These are phyloP conservation scores for Bellardia pandia DNA, from an alignment of 2,888 invertebrate species.

Conservation along the genomic window DNA sequence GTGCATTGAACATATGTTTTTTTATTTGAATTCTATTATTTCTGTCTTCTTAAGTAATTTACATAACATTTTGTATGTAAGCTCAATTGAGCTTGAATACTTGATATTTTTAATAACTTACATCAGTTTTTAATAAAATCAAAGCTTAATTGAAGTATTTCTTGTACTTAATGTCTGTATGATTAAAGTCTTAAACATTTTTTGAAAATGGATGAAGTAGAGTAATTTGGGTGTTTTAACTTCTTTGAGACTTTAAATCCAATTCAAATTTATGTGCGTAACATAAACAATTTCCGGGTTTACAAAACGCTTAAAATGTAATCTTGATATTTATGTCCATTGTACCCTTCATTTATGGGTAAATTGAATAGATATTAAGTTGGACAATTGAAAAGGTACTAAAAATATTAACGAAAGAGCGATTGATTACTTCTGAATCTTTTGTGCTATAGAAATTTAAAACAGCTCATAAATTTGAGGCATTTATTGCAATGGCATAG, in stretches of 20 bases:
- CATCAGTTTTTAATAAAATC: neutral
- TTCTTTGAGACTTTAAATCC: neutral
- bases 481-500: too few relatives aligned
- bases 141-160: neutral
- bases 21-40: neutral
- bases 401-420: too few relatives aligned
- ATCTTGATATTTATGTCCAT: neutral
- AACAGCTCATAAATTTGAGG: too few relatives aligned
- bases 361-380: too few relatives aligned
- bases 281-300: neutral
- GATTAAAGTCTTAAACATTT: constrained; percentile 18
- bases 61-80: neutral
- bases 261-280: neutral
- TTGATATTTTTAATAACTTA: neutral
- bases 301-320: neutral
- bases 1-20: too few relatives aligned
- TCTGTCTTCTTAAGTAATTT: neutral
- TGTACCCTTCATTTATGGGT: neutral
- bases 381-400: too few relatives aligned
- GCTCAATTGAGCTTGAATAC: constrained; percentile 4
- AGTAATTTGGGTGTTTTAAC: neutral
- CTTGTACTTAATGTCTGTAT: neutral
- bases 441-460: too few relatives aligned
- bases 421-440: too few relatives aligned
- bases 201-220: neutral